Evolutionary conservation across 2,888 invertebrate species (phyloP).

Genomic region (Morpho helenor): DNA sequence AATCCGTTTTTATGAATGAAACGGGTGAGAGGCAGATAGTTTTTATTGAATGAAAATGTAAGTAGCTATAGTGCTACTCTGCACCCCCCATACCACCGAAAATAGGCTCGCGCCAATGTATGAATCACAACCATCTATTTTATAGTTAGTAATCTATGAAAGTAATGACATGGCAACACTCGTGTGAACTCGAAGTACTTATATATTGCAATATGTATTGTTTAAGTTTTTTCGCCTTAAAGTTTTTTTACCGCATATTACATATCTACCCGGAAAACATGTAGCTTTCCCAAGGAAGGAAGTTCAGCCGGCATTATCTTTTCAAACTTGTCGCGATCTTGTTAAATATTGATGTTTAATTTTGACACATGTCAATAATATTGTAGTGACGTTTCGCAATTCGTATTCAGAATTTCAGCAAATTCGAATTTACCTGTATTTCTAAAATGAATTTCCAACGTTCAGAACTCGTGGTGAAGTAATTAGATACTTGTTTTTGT

Average conservation of each 20-base stretch:
- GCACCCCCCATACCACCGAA: too few species aligned
- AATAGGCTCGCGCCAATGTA: too few species aligned
- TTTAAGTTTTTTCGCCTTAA: conserved; percentile 42
- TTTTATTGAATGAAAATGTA: too few species aligned
- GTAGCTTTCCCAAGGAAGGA: conserved; percentile 30
- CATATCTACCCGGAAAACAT: conserved; percentile 40
- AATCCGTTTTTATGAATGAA: too few species aligned
- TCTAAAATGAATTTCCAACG: conserved; percentile 62
- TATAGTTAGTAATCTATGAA: too few species aligned
- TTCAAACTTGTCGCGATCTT: conserved; percentile 10
- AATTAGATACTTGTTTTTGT: conserved; percentile 33
- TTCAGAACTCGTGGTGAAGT: conserved; percentile 59
- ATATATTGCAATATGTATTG: conserved; percentile 56
- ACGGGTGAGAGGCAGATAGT: too few species aligned
- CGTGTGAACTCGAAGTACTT: conserved; percentile 49
- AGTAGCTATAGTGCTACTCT: too few species aligned
- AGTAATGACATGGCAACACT: conserved; percentile 47
- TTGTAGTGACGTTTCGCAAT: conserved; percentile 69
- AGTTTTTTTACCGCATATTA: conserved; percentile 47
- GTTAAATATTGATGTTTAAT: conserved; percentile 5
- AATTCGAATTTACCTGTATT: conserved; percentile 62
- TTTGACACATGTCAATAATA: conserved; percentile 39
- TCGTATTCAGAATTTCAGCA: conserved; percentile 46
- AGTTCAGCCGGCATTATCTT: conserved; percentile 20
- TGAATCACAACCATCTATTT: too few species aligned